Evolutionary conservation across 2,797 vertebrate species (phyloP), one percentile per base, ranked within the genome.

Genomic region (Cyprinodon diabolis): DNA sequence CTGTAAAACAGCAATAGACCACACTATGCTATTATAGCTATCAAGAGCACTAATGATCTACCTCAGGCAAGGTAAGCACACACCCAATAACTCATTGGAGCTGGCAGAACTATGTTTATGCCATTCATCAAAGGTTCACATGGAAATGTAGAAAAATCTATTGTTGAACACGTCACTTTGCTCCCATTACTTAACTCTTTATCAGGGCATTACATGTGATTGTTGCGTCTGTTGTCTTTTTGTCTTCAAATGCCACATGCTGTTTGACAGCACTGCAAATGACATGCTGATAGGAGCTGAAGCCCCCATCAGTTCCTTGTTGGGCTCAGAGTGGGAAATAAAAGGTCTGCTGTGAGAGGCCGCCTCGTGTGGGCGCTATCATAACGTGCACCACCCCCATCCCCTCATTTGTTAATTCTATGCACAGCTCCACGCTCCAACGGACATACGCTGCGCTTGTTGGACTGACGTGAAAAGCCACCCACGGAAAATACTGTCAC

Each of bases 31-130:
- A 91, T 90, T 90, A 90, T 79, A 89, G 87, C 89, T 78, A 89
- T 91, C 89, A 92, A 88, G 82, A 85, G 84, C 87, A 79, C 78
- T 87, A 90, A 91, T 92, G 82, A 90, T 89, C 74, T 78, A 85
- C 83, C 87, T 87, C 85, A 67, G 82, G 83, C 40, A 4, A 43
- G 86, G 80, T 87, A 80, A 76, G 78, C 84, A 83, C 85, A 89
- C 68, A 67, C 70, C 71, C 35, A 9, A 71, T 90, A 85, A 91
- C 92, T 90, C 86, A 91, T 88, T 77, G 85, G 83, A 67, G 75
- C 78, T 55, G 78, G 79, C 83, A 89, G 82, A 77, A 88, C 84
- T 85, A 84, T 84, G 90, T 92, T 90, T 89, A 90, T 83, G 84
- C 85, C 81, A 79, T 89, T 83, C 73, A 90, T 93, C 79, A 90